phyloP scores from a whole-genome alignment of 2,888 invertebrate genomes.

The Noctua pronuba region DNA sequence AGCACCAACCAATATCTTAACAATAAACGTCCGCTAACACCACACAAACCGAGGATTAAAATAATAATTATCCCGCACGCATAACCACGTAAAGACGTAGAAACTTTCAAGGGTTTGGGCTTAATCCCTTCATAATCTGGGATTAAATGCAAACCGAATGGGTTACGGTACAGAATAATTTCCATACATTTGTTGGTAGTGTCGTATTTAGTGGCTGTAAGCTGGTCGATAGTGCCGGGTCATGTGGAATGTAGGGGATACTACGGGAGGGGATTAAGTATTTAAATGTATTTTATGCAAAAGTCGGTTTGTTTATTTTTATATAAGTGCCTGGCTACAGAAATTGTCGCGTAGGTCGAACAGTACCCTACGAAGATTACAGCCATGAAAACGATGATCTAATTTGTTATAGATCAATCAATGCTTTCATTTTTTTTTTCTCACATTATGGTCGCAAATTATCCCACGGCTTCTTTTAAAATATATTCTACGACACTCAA shows the following conservation, averaged over 20 bases:
- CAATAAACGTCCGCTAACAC: conserved; percentile 48
- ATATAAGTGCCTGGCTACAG: not conserved
- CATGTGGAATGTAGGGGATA: conserved; percentile 16
- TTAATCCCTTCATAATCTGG: conserved; percentile 73
- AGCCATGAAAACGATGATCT: not conserved
- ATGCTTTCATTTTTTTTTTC: not conserved
- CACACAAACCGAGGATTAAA: conserved; percentile 61
- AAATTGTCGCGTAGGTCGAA: not conserved
- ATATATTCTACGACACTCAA: not conserved
- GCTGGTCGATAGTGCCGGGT: conserved; percentile 60
- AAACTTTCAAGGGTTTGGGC: conserved; percentile 66
- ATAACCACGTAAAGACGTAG: conserved; percentile 65
- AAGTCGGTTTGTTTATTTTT: not conserved
- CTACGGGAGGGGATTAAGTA: conserved; percentile 34
- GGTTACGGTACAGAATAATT: conserved; percentile 72
- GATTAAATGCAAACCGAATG: conserved; percentile 75
- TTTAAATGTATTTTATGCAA: not conserved
- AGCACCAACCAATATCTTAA: conserved; percentile 33
- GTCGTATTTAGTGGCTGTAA: conserved; percentile 73
- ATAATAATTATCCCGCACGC: conserved; percentile 67
- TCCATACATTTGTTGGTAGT: conserved; percentile 76
- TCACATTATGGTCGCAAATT: not conserved
- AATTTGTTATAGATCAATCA: not conserved
- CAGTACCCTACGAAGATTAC: not conserved
- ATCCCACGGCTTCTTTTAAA: not conserved